Evolutionary conservation across 1,140 invertebrate genomes (phyloP), one percentile per base, ranked within the genome.

Genomic region (Centruroides vittatus): DNA sequence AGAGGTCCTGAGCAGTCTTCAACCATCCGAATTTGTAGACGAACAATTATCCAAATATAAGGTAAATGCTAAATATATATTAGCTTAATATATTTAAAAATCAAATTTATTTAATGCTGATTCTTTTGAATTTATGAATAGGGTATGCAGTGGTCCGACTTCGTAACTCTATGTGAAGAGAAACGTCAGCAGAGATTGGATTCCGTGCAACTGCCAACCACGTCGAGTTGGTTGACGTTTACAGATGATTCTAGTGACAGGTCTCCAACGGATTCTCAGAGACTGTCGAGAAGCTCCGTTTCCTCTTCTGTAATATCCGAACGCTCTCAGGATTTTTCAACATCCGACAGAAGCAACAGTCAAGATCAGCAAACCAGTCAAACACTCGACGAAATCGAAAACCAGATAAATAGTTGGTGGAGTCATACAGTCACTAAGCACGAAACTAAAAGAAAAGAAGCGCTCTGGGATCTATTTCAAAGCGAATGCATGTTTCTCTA

Each of bases 391-490:
- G 63, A 61, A 51, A 61, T 64, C 5, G 63, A 64, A 34, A 51
- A 64, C n/a, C 59, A 59, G 54, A 64, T 64, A 5, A 34, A 60
- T 13, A 65, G 55, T 13, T 13, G 66, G 35, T 55, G 47, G 6
- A 61, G 54, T 35, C 23, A 63, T n/a, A 62, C 64, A 11, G 48
- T 63, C 9, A 57, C 62, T 3, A 54, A 64, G 47, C 56, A 60
- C 23, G 68, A 69, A 55, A 58, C 60, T 5, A 66, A 67, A 36
- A 59, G 68, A 56, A 57, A 63, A 51, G 81, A 84, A 70, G 81
- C 83, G 7, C 76, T 85, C 5, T 85, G 83, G 83, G 84, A 85
- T 73, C 72, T 85, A 0, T 85, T 85, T 70, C 83, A 84, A 70
- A 81, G 78, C 59, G 83, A 85, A 73, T 79, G 80, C 67, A 76